These are phyloP conservation scores for Temnothorax longispinosus DNA, from an alignment of 1,140 invertebrate species.

Conservation along the genomic window DNA sequence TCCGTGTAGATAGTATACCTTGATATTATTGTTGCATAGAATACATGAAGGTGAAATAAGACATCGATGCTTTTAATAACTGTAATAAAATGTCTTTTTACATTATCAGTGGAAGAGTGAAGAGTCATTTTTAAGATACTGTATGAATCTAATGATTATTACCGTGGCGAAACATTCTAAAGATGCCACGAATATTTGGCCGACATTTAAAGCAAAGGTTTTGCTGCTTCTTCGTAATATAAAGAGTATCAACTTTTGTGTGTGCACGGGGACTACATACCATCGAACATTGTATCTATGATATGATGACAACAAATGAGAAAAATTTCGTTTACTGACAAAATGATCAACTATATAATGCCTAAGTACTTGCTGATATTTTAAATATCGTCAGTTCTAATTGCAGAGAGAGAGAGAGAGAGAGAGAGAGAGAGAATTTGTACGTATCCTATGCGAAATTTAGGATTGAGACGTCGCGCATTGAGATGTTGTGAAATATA, in stretches of 20 bases:
- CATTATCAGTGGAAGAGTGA: not conserved
- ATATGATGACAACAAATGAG: not conserved
- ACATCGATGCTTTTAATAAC: constrained; percentile 19
- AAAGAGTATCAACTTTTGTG: constrained; percentile 10
- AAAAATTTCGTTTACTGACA: no score
- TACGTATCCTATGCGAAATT: not conserved
- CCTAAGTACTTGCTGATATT: not conserved
- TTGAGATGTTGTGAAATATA: not conserved
- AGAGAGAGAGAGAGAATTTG: not conserved
- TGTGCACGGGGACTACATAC: not conserved
- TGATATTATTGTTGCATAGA: not conserved
- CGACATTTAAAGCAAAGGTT: not conserved
- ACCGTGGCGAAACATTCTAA: constrained; percentile 3
- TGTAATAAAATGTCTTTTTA: not conserved
- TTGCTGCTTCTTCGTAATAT: not conserved
- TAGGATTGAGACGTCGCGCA: not conserved
- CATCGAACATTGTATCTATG: not conserved
- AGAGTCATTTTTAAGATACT: not conserved
- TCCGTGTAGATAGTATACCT: no score
- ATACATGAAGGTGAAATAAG: constrained; percentile 29
- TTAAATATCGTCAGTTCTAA: not conserved
- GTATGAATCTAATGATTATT: not conserved
- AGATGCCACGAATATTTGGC: not conserved
- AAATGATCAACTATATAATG: not conserved
- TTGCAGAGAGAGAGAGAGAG: not conserved